Percentiles rank a stretch among this genome's conserved stretches.
phyloP scores from a whole-genome alignment of 2,888 invertebrate genomes.

The Acholoe squamosa region DNA sequence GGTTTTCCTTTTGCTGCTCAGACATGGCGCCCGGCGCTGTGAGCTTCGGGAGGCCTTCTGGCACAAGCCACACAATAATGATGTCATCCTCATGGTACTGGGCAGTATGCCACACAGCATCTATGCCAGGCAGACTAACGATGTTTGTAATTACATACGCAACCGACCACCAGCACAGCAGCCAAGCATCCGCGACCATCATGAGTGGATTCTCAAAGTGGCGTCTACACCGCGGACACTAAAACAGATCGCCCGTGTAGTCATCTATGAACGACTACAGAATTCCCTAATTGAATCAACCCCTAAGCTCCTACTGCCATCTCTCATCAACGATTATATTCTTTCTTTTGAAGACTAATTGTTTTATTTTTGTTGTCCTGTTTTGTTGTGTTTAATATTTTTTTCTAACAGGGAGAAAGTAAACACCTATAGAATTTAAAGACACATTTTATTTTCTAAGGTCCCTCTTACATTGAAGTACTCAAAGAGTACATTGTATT shows the following conservation, averaged over 20 bases:
- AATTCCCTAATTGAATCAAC: neutral
- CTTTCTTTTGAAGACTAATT: conserved; percentile 23
- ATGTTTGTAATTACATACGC: neutral
- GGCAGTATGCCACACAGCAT: neutral
- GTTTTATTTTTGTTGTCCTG: neutral
- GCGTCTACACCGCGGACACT: conserved; percentile 10
- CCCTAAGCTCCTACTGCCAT: neutral
- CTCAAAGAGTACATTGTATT: neutral
- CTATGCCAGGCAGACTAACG: conserved; percentile 30
- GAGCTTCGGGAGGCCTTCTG: conserved; percentile 38
- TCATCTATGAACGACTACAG: neutral
- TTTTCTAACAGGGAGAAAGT: too few relatives aligned
- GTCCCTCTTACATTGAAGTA: neutral
- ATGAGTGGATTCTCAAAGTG: neutral
- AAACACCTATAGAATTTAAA: too few relatives aligned
- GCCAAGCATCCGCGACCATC: neutral
- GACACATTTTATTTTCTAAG: too few relatives aligned
- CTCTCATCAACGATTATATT: conserved; percentile 22
- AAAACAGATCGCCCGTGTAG: neutral
- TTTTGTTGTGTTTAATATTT: too few relatives aligned
- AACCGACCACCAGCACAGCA: neutral
- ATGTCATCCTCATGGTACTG: conserved; percentile 35
- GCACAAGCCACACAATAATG: conserved; percentile 16
- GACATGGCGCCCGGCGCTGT: neutral
- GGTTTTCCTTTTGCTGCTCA: neutral